Base-by-base conservation (phyloP, 2,888 invertebrate genomes). In the Laspeyria flexula region DNA sequence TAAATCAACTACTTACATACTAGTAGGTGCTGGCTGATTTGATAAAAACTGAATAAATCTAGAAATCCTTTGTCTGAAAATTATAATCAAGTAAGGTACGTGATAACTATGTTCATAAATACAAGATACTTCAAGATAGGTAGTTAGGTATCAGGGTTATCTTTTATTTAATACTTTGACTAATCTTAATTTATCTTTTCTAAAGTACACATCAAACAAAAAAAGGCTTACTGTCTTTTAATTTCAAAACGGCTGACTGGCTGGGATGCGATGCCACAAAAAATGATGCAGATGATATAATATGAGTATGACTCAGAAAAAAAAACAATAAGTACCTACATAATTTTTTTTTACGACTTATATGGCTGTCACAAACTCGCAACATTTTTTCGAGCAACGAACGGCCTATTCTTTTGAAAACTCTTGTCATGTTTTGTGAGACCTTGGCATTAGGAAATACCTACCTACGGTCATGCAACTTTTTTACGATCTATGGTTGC, bases 391-490 rank as follows among this genome's bases (percentile, higher is more conserved):
- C 31, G 29, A 49, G 12, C 30, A 30, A 46, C 27, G 13, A 49
- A 31, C 42, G 43, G 51, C 61, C 58, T 49, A 49, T 27, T 47
- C 37, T 54, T 25, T 53, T 39, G 43, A 62, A 60, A 62, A 49
- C 40, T 55, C 59, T 55, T 55, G 50, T 46, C 44, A 48, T 52
- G 55, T 45, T 56, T 55, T 47, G 39, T 27, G 30, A 45, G 44
- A 43, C 64, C 63, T 64, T 64, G 65, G 44, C 65, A 64, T 63
- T 62, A 64, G 49, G 49, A 64, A 64, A 60, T 64, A 44, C 21
- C 52, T 56, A n/a, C n/a, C n/a, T n/a, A n/a, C n/a, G n/a, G n/a
- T 49, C 46, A 27, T 53, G 60, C 43, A 60, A 64, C 47, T 60
- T 64, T 59, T n/a, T 55, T 45, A 43, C 25, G 30, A 47, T 59